Conservation (phyloP, 2,113 vertebrate genomes). For the Baryphthengus martii region DNA sequence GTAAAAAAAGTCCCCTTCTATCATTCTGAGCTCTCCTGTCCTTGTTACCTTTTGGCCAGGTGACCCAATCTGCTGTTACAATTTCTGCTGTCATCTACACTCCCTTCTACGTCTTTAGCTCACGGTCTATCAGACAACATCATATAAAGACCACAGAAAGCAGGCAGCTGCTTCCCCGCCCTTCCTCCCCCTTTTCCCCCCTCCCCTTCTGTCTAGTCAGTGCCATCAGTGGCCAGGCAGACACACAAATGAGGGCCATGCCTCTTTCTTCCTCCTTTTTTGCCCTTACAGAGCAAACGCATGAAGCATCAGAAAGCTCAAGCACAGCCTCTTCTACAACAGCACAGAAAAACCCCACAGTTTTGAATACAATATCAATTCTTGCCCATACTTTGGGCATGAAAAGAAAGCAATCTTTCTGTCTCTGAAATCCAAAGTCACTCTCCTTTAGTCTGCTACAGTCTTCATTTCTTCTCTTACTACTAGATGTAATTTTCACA, state of each 20-base stretch:
- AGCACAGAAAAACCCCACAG: background rate
- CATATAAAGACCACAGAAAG: background rate
- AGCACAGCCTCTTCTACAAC: background rate
- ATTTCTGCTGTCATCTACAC: background rate
- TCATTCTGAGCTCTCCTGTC: background rate
- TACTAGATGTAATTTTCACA: background rate
- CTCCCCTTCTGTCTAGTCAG: background rate
- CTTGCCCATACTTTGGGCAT: rapidly evolving
- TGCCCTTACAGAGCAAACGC: background rate
- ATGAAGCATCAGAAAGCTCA: background rate
- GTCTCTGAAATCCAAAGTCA: background rate
- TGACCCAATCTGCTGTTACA: background rate
- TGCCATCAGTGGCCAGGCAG: background rate
- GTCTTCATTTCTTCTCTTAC: background rate
- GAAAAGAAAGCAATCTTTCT: background rate
- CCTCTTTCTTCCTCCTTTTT: background rate
- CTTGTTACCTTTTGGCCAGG: background rate
- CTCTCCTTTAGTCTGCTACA: background rate
- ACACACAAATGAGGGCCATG: background rate
- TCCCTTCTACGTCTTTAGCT: background rate
- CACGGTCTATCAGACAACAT: background rate
- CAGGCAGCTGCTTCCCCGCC: background rate
- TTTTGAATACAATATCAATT: background rate
- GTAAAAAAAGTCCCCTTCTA: background rate
- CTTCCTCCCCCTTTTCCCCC: rapidly evolving